Evolutionary conservation across 2,113 vertebrate genomes (phyloP).

Genomic region (Cyphomyrus discorhynchus): DNA sequence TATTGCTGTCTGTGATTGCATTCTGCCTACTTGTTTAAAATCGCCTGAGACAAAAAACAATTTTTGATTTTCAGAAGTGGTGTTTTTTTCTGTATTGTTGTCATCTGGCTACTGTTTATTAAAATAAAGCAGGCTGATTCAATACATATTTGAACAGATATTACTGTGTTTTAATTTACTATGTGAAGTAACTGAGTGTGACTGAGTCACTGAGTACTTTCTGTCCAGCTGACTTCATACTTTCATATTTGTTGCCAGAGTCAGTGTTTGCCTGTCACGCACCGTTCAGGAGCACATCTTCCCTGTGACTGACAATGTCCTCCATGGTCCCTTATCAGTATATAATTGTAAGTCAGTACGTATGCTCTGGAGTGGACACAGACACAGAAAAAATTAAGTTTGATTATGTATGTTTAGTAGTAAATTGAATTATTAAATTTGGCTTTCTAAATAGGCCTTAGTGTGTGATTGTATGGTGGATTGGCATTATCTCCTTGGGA

Average conservation of each 20-base stretch:
- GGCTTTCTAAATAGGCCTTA: not conserved
- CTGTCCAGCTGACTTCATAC: not conserved
- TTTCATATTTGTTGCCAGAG: not conserved
- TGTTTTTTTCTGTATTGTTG: not conserved
- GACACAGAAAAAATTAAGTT: not conserved
- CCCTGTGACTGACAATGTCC: slow-evolving; percentile 61
- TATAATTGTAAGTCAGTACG: slow-evolving; percentile 77
- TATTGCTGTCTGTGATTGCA: not conserved
- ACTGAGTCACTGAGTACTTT: not conserved
- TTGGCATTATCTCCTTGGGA: not conserved
- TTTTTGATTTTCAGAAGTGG: not conserved
- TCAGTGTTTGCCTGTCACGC: not conserved
- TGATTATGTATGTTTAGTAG: not conserved
- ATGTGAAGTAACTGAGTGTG: not conserved
- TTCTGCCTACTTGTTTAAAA: not conserved
- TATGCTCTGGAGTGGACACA: not conserved
- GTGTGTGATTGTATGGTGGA: not conserved
- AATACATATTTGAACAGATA: not conserved
- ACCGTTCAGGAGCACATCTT: not conserved
- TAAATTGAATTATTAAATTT: not conserved
- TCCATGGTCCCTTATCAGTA: slow-evolving; percentile 76
- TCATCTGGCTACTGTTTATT: not conserved
- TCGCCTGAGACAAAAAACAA: not conserved
- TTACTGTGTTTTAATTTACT: not conserved
- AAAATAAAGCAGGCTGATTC: not conserved